Conservation (phyloP, 2,888 invertebrate genomes). For the Microctonus aethiopoides region DNA sequence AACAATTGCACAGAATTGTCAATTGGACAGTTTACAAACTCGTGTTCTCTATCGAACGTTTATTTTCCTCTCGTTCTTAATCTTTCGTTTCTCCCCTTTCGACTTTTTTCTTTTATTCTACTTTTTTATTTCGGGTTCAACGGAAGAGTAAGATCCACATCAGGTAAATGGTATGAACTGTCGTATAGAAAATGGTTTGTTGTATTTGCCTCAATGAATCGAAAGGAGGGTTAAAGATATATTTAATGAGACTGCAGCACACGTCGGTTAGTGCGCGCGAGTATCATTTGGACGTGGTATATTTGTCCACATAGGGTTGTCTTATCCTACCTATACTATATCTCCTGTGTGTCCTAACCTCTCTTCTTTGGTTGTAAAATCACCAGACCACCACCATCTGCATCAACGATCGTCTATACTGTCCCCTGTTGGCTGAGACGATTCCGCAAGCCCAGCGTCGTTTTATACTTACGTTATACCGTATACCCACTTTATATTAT, state of each 20-base stretch:
- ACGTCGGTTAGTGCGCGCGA: slow-evolving; percentile 1
- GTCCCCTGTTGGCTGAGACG: slow-evolving; percentile 34
- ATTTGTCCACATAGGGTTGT: slow-evolving; percentile 49
- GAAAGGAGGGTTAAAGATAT: neutral
- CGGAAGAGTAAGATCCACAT: slow-evolving; percentile 7
- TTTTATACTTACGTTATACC: slow-evolving; percentile 6
- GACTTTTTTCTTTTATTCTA: neutral
- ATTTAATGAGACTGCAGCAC: slow-evolving; percentile 22
- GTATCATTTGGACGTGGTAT: slow-evolving; percentile 37
- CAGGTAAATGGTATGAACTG: neutral
- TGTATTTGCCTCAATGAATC: neutral
- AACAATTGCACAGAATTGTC: neutral
- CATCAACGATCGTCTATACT: slow-evolving; percentile 9
- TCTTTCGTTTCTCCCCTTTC: neutral
- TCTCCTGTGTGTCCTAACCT: slow-evolving; percentile 15
- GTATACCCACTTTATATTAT: neutral
- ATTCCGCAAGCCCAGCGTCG: slow-evolving; percentile 12
- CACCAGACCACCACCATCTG: slow-evolving; percentile 24
- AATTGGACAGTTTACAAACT: neutral
- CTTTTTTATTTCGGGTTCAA: neutral
- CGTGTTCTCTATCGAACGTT: neutral
- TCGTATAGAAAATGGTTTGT: neutral
- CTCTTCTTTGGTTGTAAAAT: slow-evolving; percentile 2
- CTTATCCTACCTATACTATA: slow-evolving; percentile 33
- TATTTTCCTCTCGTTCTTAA: neutral